Evolutionary conservation across 2,888 invertebrate genomes (phyloP), one percentile per base, ranked within the genome.

Genomic region (Drosophila yooni): DNA sequence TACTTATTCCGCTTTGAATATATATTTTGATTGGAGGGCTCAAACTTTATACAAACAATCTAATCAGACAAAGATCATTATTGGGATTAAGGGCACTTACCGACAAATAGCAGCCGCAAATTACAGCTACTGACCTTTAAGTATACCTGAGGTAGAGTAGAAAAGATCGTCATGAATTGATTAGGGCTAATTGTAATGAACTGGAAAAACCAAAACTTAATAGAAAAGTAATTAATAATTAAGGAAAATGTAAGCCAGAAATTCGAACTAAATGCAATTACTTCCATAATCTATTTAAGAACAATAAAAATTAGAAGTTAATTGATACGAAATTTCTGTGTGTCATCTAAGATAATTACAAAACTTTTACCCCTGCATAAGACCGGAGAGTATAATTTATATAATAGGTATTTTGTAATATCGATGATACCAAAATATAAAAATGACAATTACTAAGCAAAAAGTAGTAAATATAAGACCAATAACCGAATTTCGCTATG

Each of bases 1-100:
- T 74, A 58, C 58, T 77, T 57, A 66, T 70, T 21, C 10, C 8
- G 25, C 15, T 40, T 13, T 2, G 21, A 27, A 25, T 21, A 25
- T 2, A 15, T 18, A 18, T 57, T 53, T 33, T 34, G 21, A 50
- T 48, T 40, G 29, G 40, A 27, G n/a, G 6, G 36, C 10, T 21
- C 25, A 33, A 58, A 10, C 18, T 46, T 25, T 18, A 58, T 25
- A 33, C 15, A 46, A 7, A 25, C 10, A 29, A 50, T 18, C 18
- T 8, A 31, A 36, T 36, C 33, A 3, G 29, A 21, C 29, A 25
- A 18, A 64, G 56, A 38, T 38, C n/a, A 38, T 64, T 57, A 29
- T 29, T 8, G 8, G 13, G 63, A 64, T 64, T 51, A 65, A 40
- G 51, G 43, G 6, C 13, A 43, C 25, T 40, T 33, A 31, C 34